Conservation (phyloP, 2,888 invertebrate species). For the Nemotelus nigrinus region DNA sequence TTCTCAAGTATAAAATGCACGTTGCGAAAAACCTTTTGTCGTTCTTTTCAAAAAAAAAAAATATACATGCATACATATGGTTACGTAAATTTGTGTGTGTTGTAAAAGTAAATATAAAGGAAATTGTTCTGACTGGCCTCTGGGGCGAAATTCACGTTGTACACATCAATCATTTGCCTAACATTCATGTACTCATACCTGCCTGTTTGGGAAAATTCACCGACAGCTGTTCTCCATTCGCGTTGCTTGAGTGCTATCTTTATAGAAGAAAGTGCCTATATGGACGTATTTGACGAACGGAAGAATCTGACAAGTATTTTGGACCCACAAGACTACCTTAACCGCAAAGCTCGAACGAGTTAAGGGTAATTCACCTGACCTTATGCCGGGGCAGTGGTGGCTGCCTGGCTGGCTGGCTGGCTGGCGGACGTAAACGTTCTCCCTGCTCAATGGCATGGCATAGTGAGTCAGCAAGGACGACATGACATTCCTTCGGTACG, state of each 20-base stretch:
- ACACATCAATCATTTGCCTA: constrained; percentile 24
- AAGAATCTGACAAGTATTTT: no score
- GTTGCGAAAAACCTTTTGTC: not conserved
- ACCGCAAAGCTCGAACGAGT: not conserved
- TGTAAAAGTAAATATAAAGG: not conserved
- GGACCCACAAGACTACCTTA: no score
- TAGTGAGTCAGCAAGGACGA: constrained; percentile 9
- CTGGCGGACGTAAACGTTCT: no score
- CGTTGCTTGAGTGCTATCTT: no score
- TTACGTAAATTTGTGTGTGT: not conserved
- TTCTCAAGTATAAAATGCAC: not conserved
- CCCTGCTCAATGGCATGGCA: not conserved
- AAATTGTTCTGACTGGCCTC: constrained; percentile 9
- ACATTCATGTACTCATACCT: not conserved
- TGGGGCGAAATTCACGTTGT: constrained; percentile 29
- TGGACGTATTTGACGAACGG: no score
- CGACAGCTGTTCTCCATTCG: not conserved
- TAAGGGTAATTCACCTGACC: constrained; percentile 8
- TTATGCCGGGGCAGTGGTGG: not conserved
- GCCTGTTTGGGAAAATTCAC: not conserved
- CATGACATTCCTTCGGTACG: not conserved
- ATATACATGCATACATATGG: not conserved
- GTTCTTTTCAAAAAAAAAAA: no score
- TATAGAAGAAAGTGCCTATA: no score
- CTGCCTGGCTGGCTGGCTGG: no score